phyloP scores from a whole-genome alignment of 2,888 invertebrate species.

The Ormyrus rosae region DNA sequence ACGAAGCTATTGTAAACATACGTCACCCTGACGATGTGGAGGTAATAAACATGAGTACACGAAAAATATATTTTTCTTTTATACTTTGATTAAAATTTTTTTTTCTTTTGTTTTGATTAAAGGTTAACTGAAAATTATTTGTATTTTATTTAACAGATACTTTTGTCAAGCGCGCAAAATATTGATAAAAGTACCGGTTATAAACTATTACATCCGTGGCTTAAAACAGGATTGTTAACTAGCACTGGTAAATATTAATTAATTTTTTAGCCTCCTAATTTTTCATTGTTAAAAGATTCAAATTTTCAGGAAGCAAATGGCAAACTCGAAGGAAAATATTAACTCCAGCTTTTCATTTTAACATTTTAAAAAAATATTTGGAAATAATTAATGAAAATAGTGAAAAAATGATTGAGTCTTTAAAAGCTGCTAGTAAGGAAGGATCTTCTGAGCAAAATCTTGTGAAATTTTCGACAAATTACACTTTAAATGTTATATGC shows the following conservation, averaged over 20 bases:
- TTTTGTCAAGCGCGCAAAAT: constrained; percentile 69
- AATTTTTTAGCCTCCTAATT: background rate
- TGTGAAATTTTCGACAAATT: constrained; percentile 78
- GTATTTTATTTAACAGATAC: constrained; percentile 59
- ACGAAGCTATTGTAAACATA: constrained; percentile 59
- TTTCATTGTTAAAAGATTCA: background rate
- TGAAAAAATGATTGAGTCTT: constrained; percentile 68
- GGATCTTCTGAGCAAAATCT: constrained; percentile 73
- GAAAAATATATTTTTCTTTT: background rate
- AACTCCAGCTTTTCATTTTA: constrained; percentile 83
- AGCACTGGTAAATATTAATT: constrained; percentile 69
- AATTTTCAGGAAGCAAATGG: constrained; percentile 78
- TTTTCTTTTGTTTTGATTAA: background rate
- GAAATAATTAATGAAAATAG: constrained; percentile 75
- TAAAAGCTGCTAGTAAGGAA: constrained; percentile 62
- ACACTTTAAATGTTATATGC: constrained; percentile 82
- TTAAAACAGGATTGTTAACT: constrained; percentile 74
- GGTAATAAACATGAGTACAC: constrained; percentile 47
- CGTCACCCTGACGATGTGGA: constrained; percentile 69
- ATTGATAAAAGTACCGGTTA: constrained; percentile 74
- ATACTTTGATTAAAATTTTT: background rate
- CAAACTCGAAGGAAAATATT: constrained; percentile 79
- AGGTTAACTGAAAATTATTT: no score
- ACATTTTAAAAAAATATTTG: constrained; percentile 77
- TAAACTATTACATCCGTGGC: constrained; percentile 74